phyloP scores from a whole-genome alignment of 1,140 invertebrate genomes.

The Aphaenogaster ashmeadi region DNA sequence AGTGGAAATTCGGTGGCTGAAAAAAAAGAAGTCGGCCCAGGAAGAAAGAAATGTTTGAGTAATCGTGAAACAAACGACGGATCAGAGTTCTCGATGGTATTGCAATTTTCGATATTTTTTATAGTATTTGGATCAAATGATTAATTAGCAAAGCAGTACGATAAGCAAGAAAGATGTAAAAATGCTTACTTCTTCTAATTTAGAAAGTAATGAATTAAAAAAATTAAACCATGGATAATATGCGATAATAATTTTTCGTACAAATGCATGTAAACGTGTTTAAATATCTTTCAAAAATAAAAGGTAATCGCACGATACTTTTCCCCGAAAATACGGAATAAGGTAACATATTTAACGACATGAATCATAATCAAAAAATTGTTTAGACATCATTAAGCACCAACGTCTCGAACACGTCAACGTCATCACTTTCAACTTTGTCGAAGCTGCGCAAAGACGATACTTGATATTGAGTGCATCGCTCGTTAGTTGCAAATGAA shows the following conservation, averaged over 20 bases:
- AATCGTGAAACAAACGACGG: slow-evolving; percentile 29
- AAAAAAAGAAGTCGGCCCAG: background rate
- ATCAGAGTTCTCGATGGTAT: slow-evolving; percentile 8
- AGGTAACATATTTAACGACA: background rate
- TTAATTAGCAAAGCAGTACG: background rate
- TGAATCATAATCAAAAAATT: background rate
- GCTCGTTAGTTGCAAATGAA: slow-evolving; percentile 57
- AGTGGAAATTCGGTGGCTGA: slow-evolving; percentile 52
- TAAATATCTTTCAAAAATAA: background rate
- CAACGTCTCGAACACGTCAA: background rate
- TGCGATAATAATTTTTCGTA: background rate
- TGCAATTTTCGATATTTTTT: background rate
- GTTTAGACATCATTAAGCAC: background rate
- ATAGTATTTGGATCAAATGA: background rate
- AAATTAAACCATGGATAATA: background rate
- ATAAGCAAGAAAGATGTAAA: background rate
- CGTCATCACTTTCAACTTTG: slow-evolving; percentile 30
- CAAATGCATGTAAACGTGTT: background rate
- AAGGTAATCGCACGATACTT: background rate
- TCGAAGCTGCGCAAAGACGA: background rate
- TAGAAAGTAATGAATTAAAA: background rate
- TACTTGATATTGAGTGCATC: slow-evolving; percentile 28
- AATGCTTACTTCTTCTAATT: background rate
- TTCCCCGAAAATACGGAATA: background rate
- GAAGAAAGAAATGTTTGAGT: slow-evolving; percentile 42